Evolutionary conservation across 2,113 vertebrate species (phyloP).

Genomic region (Xenopus laevis): DNA sequence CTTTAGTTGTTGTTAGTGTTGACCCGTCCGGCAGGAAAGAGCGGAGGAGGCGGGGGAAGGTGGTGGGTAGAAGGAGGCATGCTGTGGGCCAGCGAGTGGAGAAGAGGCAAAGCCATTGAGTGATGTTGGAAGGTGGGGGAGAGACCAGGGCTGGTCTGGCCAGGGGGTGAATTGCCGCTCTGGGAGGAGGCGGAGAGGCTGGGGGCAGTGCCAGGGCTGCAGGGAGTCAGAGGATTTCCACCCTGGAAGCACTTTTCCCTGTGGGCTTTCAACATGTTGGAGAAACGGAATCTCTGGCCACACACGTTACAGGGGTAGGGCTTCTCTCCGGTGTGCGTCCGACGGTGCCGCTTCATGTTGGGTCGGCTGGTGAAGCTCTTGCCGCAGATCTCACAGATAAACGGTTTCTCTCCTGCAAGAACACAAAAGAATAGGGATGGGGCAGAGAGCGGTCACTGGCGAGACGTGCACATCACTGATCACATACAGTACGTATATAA

Average conservation of each 20-base stretch:
- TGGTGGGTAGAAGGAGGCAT: constrained; percentile 69
- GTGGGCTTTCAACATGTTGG: constrained; percentile 98
- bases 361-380: constrained; percentile 98
- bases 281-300: constrained; percentile 94
- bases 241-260: constrained; percentile 92
- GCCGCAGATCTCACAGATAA: constrained; percentile 96
- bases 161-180: constrained; percentile 49
- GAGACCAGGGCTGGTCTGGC: constrained; percentile 51
- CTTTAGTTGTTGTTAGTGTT: constrained; percentile 68
- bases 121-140: constrained; percentile 52
- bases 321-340: constrained; percentile 95
- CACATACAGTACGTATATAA: too few relatives aligned
- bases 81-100: constrained; percentile 65
- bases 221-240: constrained; percentile 70
- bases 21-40: constrained; percentile 79
- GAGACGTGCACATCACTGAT: not conserved
- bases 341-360: constrained; percentile 96
- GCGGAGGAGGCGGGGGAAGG: constrained; percentile 71
- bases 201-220: constrained; percentile 48
- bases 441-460: not conserved
- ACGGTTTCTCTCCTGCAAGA: constrained; percentile 85
- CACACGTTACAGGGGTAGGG: constrained; percentile 93
- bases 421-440: not conserved
- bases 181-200: constrained; percentile 55
- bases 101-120: constrained; percentile 63